phyloP scores from a whole-genome alignment of 2,113 vertebrate species.

The Mastomys natalensis region DNA sequence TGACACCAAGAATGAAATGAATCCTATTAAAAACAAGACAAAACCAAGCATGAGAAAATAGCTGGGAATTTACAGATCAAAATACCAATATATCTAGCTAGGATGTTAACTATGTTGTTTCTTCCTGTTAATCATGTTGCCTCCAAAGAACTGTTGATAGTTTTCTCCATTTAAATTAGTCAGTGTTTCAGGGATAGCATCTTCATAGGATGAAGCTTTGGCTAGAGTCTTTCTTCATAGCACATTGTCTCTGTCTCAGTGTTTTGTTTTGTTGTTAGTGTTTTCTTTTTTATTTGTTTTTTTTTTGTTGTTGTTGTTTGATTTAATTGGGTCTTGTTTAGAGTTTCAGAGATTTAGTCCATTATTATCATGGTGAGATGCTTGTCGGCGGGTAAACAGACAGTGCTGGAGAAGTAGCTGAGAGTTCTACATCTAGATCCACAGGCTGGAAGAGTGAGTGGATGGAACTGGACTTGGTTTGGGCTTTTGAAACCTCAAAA shows the following conservation, averaged over 20 bases:
- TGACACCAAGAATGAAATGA: constrained; percentile 77
- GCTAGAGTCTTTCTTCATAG: constrained; percentile 45
- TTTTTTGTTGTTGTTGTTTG: too few species aligned
- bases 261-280: background rate
- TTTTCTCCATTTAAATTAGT: constrained; percentile 16
- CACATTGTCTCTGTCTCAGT: background rate
- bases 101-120: constrained; percentile 1
- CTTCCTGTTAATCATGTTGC: constrained; percentile 29
- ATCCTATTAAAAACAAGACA: constrained; percentile 70
- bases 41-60: constrained; percentile 60
- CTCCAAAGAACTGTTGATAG: background rate
- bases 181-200: background rate
- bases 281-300: too few species aligned
- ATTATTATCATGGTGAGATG: background rate
- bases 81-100: constrained; percentile 27
- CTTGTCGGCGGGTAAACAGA: background rate
- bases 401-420: background rate
- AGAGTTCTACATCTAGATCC: background rate
- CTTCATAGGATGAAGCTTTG: background rate
- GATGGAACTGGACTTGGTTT: background rate
- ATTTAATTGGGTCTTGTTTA: background rate
- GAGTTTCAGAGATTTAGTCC: background rate
- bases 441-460: background rate
- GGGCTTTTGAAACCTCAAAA: background rate
- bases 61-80: constrained; percentile 67